These are phyloP conservation scores for Pristionchus pacificus DNA, from an alignment of 1,140 invertebrate species.

Conservation along the genomic window DNA sequence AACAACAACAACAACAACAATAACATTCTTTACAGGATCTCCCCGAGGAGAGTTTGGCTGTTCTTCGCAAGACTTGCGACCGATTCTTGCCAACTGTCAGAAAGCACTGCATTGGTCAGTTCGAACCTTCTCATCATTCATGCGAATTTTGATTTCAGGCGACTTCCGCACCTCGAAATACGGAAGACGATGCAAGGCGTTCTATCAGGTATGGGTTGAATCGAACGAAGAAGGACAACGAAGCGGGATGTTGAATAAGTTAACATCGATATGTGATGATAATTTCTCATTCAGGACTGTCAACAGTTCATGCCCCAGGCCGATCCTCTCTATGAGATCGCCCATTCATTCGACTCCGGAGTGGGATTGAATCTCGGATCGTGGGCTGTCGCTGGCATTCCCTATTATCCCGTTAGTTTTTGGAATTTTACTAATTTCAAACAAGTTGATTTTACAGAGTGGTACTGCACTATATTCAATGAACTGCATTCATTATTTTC, in stretches of 20 bases:
- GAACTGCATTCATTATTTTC: not conserved
- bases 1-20: too few species aligned
- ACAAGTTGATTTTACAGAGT: not conserved
- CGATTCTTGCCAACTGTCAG: constrained; percentile 22
- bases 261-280: not conserved
- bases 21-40: not conserved
- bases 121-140: too few species aligned
- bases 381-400: constrained; percentile 29
- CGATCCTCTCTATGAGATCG: constrained; percentile 28
- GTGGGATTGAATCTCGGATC: constrained; percentile 32
- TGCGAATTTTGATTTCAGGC: too few species aligned
- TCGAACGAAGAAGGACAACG: not conserved
- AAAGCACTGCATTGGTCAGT: constrained; percentile 23
- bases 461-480: not conserved
- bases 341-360: constrained; percentile 25
- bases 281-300: constrained; percentile 18
- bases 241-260: not conserved
- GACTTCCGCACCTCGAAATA: constrained; percentile 15
- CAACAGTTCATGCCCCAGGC: constrained; percentile 23
- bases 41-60: not conserved
- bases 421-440: not conserved
- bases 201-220: constrained; percentile 21
- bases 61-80: not conserved
- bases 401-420: constrained; percentile 26
- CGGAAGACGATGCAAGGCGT: constrained; percentile 15